phyloP scores from a whole-genome alignment of 2,113 vertebrate species.

The Brachirus orientalis region DNA sequence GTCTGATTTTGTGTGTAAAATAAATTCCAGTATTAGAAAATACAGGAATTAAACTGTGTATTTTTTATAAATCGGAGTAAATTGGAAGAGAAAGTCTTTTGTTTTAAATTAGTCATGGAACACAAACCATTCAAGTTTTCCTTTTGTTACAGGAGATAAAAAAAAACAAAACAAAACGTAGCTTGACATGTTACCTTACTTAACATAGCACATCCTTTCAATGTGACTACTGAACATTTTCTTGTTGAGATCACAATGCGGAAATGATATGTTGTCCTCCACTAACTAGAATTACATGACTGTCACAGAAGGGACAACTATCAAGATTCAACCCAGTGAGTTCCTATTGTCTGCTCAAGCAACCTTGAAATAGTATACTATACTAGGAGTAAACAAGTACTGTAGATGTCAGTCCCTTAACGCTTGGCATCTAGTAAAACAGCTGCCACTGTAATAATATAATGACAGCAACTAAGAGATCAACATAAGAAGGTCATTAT shows the following conservation, averaged over 20 bases:
- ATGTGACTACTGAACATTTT: background rate
- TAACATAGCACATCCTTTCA: background rate
- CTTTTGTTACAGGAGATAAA: no score
- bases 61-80: no score
- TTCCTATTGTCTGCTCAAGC: background rate
- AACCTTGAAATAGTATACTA: background rate
- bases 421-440: background rate
- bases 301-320: background rate
- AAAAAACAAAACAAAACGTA: no score
- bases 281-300: no score
- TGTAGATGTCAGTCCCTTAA: background rate
- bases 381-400: background rate
- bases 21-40: no score
- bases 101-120: no score
- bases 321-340: background rate
- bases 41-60: no score
- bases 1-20: no score
- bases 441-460: constrained; percentile 12
- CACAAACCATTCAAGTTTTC: no score
- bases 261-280: background rate
- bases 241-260: background rate
- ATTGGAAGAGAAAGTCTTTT: no score
- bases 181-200: background rate
- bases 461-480: constrained; percentile 23
- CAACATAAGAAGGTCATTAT: constrained; percentile 21